phyloP scores from a whole-genome alignment of 2,113 vertebrate genomes.

The Pterocles gutturalis region DNA sequence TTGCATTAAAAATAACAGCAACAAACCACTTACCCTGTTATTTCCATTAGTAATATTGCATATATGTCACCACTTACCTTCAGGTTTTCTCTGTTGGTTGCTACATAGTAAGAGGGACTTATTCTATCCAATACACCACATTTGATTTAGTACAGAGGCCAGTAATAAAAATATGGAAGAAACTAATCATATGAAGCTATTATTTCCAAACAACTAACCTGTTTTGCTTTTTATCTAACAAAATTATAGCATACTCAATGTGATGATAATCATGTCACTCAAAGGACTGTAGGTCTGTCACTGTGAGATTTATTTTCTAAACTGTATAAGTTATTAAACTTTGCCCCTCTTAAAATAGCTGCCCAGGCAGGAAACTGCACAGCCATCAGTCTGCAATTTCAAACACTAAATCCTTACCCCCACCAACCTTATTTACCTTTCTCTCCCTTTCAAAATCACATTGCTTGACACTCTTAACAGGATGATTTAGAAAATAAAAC shows the following conservation, averaged over 20 bases:
- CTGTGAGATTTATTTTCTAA: background rate
- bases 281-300: background rate
- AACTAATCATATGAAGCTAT: background rate
- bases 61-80: background rate
- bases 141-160: background rate
- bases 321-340: background rate
- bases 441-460: conserved; percentile 2
- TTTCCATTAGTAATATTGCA: background rate
- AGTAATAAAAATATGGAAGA: background rate
- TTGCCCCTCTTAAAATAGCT: background rate
- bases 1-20: background rate
- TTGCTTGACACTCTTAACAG: background rate
- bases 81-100: background rate
- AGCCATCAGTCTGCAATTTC: background rate
- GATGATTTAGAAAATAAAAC: conserved; percentile 5
- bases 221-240: background rate
- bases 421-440: background rate
- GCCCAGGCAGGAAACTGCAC: background rate
- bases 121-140: background rate
- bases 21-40: background rate
- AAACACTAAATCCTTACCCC: background rate
- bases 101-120: background rate
- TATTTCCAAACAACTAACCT: background rate
- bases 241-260: background rate
- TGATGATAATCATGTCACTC: background rate